Evolutionary conservation across 37 sponge, comb jelly and placozoan species (phyloP).

Genomic region (Halichondria panicea): DNA sequence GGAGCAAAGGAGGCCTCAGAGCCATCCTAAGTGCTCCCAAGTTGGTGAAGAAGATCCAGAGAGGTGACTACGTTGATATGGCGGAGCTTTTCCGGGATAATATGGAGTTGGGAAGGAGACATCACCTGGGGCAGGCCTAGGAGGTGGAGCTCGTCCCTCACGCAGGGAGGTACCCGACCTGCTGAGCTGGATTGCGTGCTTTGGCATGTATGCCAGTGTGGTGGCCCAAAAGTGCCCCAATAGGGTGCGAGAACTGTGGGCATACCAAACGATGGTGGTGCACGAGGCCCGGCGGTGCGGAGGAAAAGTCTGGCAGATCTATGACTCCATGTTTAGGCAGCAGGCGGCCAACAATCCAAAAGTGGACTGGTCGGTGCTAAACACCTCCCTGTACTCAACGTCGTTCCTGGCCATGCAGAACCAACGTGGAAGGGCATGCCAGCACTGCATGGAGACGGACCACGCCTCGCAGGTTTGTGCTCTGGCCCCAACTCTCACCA

Average conservation of each 20-base stretch:
- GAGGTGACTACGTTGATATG: constrained; percentile 25
- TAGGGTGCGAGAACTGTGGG: not conserved
- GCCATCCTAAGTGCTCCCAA: too few species aligned
- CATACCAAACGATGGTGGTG: constrained; percentile 15
- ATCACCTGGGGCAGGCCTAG: not conserved
- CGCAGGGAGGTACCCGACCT: constrained; percentile 26
- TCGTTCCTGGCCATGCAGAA: constrained; percentile 15
- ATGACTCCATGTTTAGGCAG: constrained; percentile 1
- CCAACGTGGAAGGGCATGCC: not conserved
- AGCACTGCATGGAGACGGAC: constrained; percentile 5
- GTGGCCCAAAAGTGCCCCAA: not conserved
- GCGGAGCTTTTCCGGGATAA: constrained; percentile 19
- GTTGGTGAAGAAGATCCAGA: constrained; percentile 1
- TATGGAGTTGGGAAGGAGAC: constrained; percentile 6
- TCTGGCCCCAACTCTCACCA: not conserved
- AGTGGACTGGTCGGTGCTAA: constrained; percentile 22
- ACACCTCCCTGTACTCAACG: not conserved
- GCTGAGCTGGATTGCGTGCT: constrained; percentile 12
- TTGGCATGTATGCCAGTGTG: constrained; percentile 19
- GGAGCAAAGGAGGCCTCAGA: too few species aligned
- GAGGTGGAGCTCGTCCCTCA: too few species aligned
- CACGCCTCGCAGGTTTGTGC: not conserved
- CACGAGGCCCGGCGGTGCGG: constrained; percentile 12
- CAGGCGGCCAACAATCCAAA: constrained; percentile 3
- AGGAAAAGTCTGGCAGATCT: not conserved